Conservation (phyloP, 2,797 vertebrate genomes). For the Malurus leucopterus region DNA sequence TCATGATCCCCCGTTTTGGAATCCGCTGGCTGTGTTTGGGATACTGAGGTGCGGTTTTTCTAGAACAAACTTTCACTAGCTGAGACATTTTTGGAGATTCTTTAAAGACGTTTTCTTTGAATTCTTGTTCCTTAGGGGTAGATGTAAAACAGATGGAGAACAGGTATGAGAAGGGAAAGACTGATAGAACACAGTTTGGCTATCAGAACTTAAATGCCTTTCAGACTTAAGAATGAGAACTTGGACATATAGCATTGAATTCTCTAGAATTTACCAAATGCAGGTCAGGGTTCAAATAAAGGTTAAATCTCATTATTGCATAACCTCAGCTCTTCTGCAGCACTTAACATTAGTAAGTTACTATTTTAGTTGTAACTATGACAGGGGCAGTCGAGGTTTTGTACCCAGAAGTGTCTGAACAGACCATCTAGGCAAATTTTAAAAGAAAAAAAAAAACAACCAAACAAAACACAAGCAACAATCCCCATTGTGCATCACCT, state of each 20-base stretch:
- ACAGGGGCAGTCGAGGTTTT: not conserved
- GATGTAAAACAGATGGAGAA: conserved; percentile 55
- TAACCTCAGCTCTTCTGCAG: not conserved
- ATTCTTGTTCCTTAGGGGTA: conserved; percentile 79
- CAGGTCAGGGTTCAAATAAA: conserved; percentile 13
- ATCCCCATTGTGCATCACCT: not conserved
- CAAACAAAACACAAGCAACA: not conserved
- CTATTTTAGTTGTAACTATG: not conserved
- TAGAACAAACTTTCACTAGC: conserved; percentile 67
- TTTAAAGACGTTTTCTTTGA: conserved; percentile 79
- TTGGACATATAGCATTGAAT: not conserved
- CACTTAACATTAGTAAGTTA: not conserved
- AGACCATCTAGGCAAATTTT: not conserved
- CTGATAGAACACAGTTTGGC: not conserved
- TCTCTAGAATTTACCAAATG: not conserved
- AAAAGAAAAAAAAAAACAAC: not conserved
- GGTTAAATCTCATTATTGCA: not conserved
- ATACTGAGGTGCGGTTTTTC: conserved; percentile 64
- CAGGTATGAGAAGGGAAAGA: conserved; percentile 36
- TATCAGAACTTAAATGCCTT: not conserved
- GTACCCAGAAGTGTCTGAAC: not conserved
- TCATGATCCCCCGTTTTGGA: conserved; percentile 55
- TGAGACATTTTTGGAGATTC: conserved; percentile 68
- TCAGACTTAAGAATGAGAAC: not conserved
- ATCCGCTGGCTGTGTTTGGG: conserved; percentile 50